Percentiles rank a stretch among this genome's conserved stretches.
phyloP scores from a whole-genome alignment of 2,797 vertebrate species.

The Anguilla marmorata region DNA sequence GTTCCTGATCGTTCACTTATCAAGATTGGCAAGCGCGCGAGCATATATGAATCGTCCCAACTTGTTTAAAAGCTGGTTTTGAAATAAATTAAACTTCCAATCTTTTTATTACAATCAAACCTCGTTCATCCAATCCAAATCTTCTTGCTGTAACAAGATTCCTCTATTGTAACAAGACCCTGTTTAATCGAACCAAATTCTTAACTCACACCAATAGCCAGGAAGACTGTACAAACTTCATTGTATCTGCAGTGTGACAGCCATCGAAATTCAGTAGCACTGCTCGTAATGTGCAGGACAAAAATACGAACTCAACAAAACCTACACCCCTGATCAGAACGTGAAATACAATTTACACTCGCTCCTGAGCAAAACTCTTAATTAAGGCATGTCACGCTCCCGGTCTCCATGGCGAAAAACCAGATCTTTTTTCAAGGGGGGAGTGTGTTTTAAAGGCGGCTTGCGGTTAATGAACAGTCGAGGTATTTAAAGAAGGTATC shows the following conservation, averaged over 20 bases:
- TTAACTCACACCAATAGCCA: background rate
- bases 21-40: background rate
- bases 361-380: background rate
- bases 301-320: background rate
- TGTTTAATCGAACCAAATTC: background rate
- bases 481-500: conserved; percentile 25
- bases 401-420: conserved; percentile 10
- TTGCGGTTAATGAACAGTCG: conserved; percentile 19
- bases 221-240: background rate
- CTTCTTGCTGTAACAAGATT: background rate
- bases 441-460: background rate
- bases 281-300: background rate
- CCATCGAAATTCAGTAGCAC: background rate
- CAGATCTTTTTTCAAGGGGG: background rate
- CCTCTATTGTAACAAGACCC: background rate
- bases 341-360: background rate
- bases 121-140: background rate
- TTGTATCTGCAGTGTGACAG: background rate
- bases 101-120: background rate
- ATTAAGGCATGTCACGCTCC: background rate
- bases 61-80: background rate
- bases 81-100: background rate
- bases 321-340: background rate
- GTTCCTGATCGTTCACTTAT: background rate
- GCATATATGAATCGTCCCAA: background rate